Evolutionary conservation across 2,113 vertebrate genomes (phyloP).

Genomic region (Triplophysa siluroides): DNA sequence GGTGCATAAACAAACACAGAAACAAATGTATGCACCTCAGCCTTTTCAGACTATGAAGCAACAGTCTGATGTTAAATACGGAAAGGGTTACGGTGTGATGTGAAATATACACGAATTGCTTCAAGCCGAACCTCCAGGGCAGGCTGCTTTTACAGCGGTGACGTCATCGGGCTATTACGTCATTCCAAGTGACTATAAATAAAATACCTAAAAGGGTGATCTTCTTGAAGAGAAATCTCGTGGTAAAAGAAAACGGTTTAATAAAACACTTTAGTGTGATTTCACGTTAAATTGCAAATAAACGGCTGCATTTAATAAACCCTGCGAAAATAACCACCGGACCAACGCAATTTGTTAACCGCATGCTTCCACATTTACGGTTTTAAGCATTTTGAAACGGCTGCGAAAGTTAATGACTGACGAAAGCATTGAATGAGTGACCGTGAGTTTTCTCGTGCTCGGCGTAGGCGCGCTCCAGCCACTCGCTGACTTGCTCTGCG

Average conservation of each 20-base stretch:
- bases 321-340: neutral
- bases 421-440: neutral
- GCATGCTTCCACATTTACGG: too few species aligned
- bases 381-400: neutral
- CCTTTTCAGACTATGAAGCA: too few species aligned
- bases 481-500: neutral
- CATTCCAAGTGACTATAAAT: neutral
- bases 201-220: neutral
- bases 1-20: too few species aligned
- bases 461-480: conserved; percentile 22
- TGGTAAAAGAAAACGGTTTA: neutral
- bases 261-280: too few species aligned
- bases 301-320: neutral
- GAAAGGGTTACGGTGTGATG: too few species aligned
- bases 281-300: neutral
- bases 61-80: too few species aligned
- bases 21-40: too few species aligned
- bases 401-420: neutral
- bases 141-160: neutral
- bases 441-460: neutral
- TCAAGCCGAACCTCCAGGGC: neutral
- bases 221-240: neutral
- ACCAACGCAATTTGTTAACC: neutral
- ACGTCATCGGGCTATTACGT: conserved; percentile 16
- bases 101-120: too few species aligned